phyloP scores from a whole-genome alignment of 2,888 invertebrate species.

The Mythimna lalbum region DNA sequence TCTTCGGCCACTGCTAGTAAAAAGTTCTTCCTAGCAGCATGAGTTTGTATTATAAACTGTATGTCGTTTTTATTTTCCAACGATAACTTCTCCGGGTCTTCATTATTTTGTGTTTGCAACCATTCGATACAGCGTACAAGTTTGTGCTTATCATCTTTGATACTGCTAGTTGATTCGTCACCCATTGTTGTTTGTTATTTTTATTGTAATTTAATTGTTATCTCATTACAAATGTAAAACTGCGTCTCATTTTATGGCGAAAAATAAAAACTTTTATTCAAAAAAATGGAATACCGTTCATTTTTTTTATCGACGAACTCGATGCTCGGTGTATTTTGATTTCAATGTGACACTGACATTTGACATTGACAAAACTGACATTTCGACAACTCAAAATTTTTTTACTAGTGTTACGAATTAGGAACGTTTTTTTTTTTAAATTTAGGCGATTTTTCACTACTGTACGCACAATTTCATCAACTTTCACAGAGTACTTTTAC shows the following conservation, averaged over 20 bases:
- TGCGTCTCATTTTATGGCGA: neutral
- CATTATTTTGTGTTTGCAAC: slow-evolving; percentile 83
- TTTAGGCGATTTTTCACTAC: slow-evolving; percentile 15
- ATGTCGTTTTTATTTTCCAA: slow-evolving; percentile 84
- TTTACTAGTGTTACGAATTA: neutral
- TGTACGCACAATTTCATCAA: too few species aligned
- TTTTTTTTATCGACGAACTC: neutral
- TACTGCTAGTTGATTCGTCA: slow-evolving; percentile 21
- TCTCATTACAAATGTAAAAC: neutral
- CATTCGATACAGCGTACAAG: slow-evolving; percentile 82
- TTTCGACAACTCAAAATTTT: neutral
- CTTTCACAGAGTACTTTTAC: neutral
- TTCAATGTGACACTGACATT: slow-evolving; percentile 18
- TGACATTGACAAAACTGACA: neutral
- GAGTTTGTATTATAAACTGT: slow-evolving; percentile 83
- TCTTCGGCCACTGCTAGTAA: slow-evolving; percentile 81
- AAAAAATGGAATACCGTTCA: neutral
- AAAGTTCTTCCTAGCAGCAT: slow-evolving; percentile 82
- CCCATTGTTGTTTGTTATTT: slow-evolving; percentile 25
- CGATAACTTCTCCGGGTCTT: slow-evolving; percentile 77
- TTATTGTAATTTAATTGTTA: neutral
- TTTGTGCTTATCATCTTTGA: slow-evolving; percentile 62
- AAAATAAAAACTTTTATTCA: neutral
- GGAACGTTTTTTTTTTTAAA: neutral
- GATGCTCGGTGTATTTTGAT: slow-evolving; percentile 1